A percentile compares a stretch with the other conserved stretches of the same genome.
phyloP scores from a whole-genome alignment of 2,113 vertebrate genomes.

The Macquaria ambigua region DNA sequence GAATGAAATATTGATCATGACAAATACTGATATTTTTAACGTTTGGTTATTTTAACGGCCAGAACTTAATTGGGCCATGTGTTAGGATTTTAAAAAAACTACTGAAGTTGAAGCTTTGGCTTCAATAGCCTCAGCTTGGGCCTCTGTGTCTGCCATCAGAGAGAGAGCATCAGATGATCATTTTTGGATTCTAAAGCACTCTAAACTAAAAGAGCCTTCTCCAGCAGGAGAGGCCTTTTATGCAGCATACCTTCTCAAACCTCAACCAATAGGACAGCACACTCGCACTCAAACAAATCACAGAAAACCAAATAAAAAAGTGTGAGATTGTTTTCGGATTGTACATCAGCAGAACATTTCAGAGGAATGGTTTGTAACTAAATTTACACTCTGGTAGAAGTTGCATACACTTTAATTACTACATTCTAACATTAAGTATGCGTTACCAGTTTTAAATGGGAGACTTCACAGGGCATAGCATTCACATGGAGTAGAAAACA shows the following conservation, averaged over 20 bases:
- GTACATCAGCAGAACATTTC: constrained; percentile 74
- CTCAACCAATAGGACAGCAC: constrained; percentile 48
- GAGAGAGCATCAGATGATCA: constrained; percentile 26
- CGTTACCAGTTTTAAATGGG: constrained; percentile 53
- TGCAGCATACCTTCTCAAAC: constrained; percentile 65
- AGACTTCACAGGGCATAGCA: constrained; percentile 63
- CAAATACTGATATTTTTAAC: constrained; percentile 12
- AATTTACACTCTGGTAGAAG: constrained; percentile 57
- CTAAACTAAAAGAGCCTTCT: constrained; percentile 42
- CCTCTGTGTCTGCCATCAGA: constrained; percentile 31
- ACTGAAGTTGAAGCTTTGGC: constrained; percentile 30
- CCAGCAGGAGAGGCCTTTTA: constrained; percentile 43
- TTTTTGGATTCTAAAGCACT: constrained; percentile 59
- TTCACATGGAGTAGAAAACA: constrained; percentile 70
- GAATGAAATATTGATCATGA: constrained; percentile 28
- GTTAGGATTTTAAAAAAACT: constrained; percentile 24
- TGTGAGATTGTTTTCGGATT: constrained; percentile 66
- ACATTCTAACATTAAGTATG: constrained; percentile 71
- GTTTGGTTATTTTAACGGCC: constrained; percentile 4
- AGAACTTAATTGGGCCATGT: neutral
- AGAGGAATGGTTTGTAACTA: constrained; percentile 46
- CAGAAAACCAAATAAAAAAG: constrained; percentile 53
- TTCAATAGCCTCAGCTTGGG: constrained; percentile 28
- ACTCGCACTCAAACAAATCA: constrained; percentile 53
- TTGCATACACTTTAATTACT: constrained; percentile 68